Conservation (phyloP, 1,140 invertebrate genomes). For the Tenebrio molitor region DNA sequence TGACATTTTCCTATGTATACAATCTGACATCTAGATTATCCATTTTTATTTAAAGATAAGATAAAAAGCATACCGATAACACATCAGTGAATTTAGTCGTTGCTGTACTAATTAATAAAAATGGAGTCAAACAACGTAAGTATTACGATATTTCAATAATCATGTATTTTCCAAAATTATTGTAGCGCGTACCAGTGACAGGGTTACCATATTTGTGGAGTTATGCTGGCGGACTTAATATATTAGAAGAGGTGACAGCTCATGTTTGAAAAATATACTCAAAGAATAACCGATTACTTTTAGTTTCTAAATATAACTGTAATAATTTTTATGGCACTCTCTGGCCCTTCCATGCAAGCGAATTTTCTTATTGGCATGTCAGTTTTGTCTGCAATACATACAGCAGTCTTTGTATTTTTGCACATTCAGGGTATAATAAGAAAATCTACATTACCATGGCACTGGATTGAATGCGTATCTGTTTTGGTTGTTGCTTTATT, state of each 20-base stretch:
- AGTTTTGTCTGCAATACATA: neutral
- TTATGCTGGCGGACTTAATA: slow-evolving; percentile 25
- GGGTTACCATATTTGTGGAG: slow-evolving; percentile 16
- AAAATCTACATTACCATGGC: slow-evolving; percentile 23
- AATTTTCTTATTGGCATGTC: slow-evolving; percentile 3
- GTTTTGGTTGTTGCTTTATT: slow-evolving; percentile 23
- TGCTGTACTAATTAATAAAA: too few relatives aligned
- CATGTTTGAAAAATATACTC: too few relatives aligned
- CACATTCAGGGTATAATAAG: slow-evolving; percentile 20
- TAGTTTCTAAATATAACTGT: slow-evolving; percentile 24
- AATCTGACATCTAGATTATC: too few relatives aligned
- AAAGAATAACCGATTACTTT: neutral
- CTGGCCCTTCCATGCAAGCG: neutral
- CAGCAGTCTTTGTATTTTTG: slow-evolving; percentile 20
- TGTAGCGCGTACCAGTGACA: neutral
- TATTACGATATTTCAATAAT: too few relatives aligned
- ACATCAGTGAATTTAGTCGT: too few relatives aligned
- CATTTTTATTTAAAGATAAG: too few relatives aligned
- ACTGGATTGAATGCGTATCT: slow-evolving; percentile 42
- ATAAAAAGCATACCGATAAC: too few relatives aligned
- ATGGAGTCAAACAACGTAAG: too few relatives aligned
- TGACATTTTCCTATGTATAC: too few relatives aligned
- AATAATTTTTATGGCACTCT: slow-evolving; percentile 15
- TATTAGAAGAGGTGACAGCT: slow-evolving; percentile 24
- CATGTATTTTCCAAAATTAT: neutral